These are phyloP conservation scores for Phytoseiulus persimilis DNA, from an alignment of 2,888 invertebrate species.

Conservation along the genomic window DNA sequence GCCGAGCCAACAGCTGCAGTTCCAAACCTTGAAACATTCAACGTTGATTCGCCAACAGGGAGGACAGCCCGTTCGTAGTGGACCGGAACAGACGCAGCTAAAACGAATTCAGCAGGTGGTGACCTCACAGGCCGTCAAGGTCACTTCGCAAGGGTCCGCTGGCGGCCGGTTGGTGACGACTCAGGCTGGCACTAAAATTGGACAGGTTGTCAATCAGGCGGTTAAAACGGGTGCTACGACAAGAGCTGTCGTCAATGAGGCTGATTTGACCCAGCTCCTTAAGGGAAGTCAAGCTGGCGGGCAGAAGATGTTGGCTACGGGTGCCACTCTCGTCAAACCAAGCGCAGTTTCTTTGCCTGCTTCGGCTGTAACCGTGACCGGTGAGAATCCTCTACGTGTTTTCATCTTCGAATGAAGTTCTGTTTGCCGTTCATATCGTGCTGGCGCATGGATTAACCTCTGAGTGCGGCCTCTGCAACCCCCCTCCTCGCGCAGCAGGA, in stretches of 20 bases:
- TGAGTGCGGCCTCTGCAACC: too few species aligned
- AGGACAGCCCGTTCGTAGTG: slow-evolving; percentile 10
- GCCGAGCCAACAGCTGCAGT: slow-evolving; percentile 37
- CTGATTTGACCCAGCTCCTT: slow-evolving; percentile 44
- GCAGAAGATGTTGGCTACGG: slow-evolving; percentile 30
- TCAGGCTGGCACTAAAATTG: slow-evolving; percentile 20
- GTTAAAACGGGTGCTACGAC: slow-evolving; percentile 16
- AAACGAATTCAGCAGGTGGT: slow-evolving; percentile 38
- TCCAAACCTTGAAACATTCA: slow-evolving; percentile 29
- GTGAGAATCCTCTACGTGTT: neutral
- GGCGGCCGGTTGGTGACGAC: slow-evolving; percentile 25
- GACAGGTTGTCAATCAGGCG: slow-evolving; percentile 14
- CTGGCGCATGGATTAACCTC: too few species aligned
- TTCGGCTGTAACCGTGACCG: slow-evolving; percentile 35
- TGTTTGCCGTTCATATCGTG: too few species aligned
- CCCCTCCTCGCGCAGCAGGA: too few species aligned
- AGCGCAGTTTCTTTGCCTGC: slow-evolving; percentile 22
- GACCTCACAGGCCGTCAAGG: slow-evolving; percentile 29
- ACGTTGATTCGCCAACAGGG: slow-evolving; percentile 37
- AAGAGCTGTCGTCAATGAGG: slow-evolving; percentile 43
- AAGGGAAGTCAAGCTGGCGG: slow-evolving; percentile 42
- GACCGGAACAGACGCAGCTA: slow-evolving; percentile 15
- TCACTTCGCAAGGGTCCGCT: slow-evolving; percentile 25
- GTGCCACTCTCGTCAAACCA: slow-evolving; percentile 37
- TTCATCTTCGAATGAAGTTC: neutral